phyloP scores from a whole-genome alignment of 53 echinoderm and acorn worm species.

The Hippasteria phrygiana region DNA sequence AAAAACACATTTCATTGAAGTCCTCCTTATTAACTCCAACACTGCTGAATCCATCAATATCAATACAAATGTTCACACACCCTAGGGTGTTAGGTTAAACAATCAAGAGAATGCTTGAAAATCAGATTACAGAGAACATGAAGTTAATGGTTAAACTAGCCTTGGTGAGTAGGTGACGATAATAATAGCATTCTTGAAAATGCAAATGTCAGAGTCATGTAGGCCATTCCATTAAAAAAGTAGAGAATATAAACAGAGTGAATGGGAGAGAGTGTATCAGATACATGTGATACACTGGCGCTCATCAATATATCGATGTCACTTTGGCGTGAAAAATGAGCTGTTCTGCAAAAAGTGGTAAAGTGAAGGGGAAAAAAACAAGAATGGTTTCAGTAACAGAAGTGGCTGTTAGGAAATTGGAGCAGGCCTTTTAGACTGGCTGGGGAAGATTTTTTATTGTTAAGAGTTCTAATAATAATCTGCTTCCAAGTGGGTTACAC shows the following conservation, averaged over 20 bases:
- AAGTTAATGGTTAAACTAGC: constrained; percentile 4
- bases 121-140: too few relatives aligned
- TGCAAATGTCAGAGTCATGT: constrained; percentile 9
- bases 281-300: too few relatives aligned
- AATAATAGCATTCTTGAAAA: constrained; percentile 3
- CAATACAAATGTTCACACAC: too few relatives aligned
- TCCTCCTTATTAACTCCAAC: too few relatives aligned
- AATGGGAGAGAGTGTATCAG: not conserved
- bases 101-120: not conserved
- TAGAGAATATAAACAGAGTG: not conserved
- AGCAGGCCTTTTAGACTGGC: too few relatives aligned
- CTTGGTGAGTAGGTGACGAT: too few relatives aligned
- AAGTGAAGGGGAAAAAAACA: not conserved
- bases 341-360: not conserved
- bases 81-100: not conserved
- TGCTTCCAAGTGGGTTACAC: too few relatives aligned
- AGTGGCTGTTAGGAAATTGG: too few relatives aligned
- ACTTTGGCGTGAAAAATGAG: not conserved
- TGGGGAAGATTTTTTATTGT: too few relatives aligned
- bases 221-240: not conserved
- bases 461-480: too few relatives aligned
- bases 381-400: not conserved
- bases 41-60: too few relatives aligned
- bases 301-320: constrained; percentile 40
- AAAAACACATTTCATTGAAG: too few relatives aligned